A percentile compares a stretch with the other conserved stretches of the same genome.
Evolutionary conservation across 1,140 invertebrate genomes (phyloP).

Genomic region (fruit fly (Drosophila melanogaster)): Release_6_plus_ISO1_MT NT_033777.3:20678001-20678500

Average conservation of each 20-base stretch:
- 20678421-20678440: slow-evolving; percentile 5
- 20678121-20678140: slow-evolving; percentile 25
- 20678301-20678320: slow-evolving; percentile 18
- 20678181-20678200: slow-evolving; percentile 52
- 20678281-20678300: slow-evolving; percentile 54
- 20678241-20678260: slow-evolving; percentile 35
- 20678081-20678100: slow-evolving; percentile 66
- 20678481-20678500: slow-evolving; percentile 79
- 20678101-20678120: slow-evolving; percentile 55
- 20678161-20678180: slow-evolving; percentile 70
- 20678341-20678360: slow-evolving; percentile 30
- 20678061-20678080: slow-evolving; percentile 56
- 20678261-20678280: slow-evolving; percentile 54
- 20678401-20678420: background rate
- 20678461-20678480: slow-evolving; percentile 70
- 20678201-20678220: slow-evolving; percentile 42
- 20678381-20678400: slow-evolving; percentile 50
- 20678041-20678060: slow-evolving; percentile 52
- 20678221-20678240: slow-evolving; percentile 13
- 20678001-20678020: too few species aligned
- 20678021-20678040: too few species aligned
- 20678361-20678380: slow-evolving; percentile 64
- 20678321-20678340: slow-evolving; percentile 47
- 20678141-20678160: slow-evolving; percentile 57
- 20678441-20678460: slow-evolving; percentile 69